Evolutionary conservation across 2,888 invertebrate species (phyloP).

Genomic region (Eupithecia subumbrata): DNA sequence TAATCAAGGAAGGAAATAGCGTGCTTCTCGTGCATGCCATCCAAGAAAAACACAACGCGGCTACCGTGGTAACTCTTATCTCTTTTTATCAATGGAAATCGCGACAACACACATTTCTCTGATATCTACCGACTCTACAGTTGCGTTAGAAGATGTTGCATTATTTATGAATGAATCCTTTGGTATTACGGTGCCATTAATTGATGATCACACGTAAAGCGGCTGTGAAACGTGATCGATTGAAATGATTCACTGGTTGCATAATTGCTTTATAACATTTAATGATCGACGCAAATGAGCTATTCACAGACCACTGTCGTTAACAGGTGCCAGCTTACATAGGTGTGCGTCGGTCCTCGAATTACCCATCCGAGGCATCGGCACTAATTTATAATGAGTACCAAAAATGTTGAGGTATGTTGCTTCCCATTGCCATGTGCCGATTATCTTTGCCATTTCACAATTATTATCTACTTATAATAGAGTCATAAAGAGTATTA

Average conservation of each 20-base stretch:
- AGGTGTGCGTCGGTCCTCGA: background rate
- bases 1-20: slow-evolving; percentile 44
- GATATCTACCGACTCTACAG: slow-evolving; percentile 23
- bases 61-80: slow-evolving; percentile 44
- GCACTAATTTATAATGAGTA: background rate
- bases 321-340: background rate
- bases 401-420: background rate
- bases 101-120: slow-evolving; percentile 32
- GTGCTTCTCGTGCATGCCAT: slow-evolving; percentile 36
- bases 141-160: slow-evolving; percentile 9
- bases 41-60: slow-evolving; percentile 38
- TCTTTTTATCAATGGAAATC: slow-evolving; percentile 47
- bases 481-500: too few species aligned
- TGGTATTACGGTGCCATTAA: background rate
- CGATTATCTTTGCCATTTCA: too few species aligned
- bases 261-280: background rate
- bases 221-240: slow-evolving; percentile 5
- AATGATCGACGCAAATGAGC: background rate
- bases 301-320: background rate
- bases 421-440: background rate
- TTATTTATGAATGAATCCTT: slow-evolving; percentile 10
- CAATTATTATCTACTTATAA: too few species aligned
- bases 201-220: background rate
- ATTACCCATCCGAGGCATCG: background rate
- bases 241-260: slow-evolving; percentile 5